A percentile compares a stretch with the other conserved stretches of the same genome.
Conservation (phyloP, 1,140 invertebrate genomes). For the Sinonovacula constricta region DNA sequence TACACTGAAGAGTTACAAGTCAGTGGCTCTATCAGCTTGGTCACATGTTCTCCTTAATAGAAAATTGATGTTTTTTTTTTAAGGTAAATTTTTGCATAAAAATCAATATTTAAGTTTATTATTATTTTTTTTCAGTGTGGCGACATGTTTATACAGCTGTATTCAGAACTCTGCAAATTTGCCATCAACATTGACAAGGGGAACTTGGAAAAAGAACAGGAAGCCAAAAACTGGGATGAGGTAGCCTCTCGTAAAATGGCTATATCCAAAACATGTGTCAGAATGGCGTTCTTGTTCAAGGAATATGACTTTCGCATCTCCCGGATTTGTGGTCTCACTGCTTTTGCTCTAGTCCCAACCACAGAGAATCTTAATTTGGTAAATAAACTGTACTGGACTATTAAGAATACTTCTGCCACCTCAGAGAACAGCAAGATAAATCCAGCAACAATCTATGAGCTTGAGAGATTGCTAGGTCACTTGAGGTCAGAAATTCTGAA, state of each 20-base stretch:
- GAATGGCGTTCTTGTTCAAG: constrained; percentile 60
- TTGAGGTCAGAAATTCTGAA: constrained; percentile 62
- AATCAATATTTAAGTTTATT: constrained; percentile 7
- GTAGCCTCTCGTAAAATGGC: constrained; percentile 51
- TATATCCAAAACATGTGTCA: constrained; percentile 63
- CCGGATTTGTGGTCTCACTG: constrained; percentile 62
- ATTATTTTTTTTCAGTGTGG: constrained; percentile 64
- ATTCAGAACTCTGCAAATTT: constrained; percentile 67
- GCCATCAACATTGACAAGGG: constrained; percentile 70
- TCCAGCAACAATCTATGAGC: constrained; percentile 67
- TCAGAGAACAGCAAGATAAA: constrained; percentile 56
- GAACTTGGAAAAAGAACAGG: constrained; percentile 58
- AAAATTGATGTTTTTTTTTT: too few species aligned
- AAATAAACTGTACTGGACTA: constrained; percentile 57
- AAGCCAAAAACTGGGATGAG: constrained; percentile 52
- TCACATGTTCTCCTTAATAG: too few species aligned
- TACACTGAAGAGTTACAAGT: too few species aligned
- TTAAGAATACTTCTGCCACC: constrained; percentile 40
- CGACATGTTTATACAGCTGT: constrained; percentile 65
- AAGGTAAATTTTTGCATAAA: too few species aligned
- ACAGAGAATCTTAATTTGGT: constrained; percentile 58
- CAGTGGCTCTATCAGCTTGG: too few species aligned
- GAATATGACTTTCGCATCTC: constrained; percentile 57
- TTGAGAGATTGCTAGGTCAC: constrained; percentile 63
- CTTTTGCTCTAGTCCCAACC: constrained; percentile 64